phyloP scores from a whole-genome alignment of 1,140 invertebrate species.

The Dryas iulia region DNA sequence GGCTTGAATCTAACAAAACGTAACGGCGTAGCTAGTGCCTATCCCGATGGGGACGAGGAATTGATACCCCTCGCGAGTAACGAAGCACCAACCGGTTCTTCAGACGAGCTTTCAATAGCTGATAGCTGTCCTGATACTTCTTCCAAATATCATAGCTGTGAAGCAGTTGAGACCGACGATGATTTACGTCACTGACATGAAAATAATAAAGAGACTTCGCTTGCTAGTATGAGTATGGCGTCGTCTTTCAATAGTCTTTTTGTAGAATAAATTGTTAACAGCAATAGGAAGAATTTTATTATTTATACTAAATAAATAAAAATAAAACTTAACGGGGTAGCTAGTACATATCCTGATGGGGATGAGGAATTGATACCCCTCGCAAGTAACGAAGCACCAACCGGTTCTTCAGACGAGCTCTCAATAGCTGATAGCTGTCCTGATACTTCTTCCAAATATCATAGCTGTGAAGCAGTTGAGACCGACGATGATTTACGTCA shows the following conservation, averaged over 20 bases:
- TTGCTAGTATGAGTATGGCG: not conserved
- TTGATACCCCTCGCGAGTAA: slow-evolving; percentile 66
- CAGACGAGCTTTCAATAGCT: slow-evolving; percentile 83
- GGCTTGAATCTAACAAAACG: slow-evolving; percentile 37
- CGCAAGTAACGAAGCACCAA: slow-evolving; percentile 67
- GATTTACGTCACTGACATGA: slow-evolving; percentile 72
- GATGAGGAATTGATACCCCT: slow-evolving; percentile 68
- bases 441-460: slow-evolving; percentile 87
- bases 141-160: slow-evolving; percentile 87
- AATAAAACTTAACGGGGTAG: slow-evolving; percentile 50
- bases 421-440: slow-evolving; percentile 85
- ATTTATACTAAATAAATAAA: too few relatives aligned
- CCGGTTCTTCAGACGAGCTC: slow-evolving; percentile 84
- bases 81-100: slow-evolving; percentile 80
- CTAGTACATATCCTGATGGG: slow-evolving; percentile 45
- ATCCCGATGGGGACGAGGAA: slow-evolving; percentile 58
- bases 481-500: slow-evolving; percentile 80
- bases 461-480: slow-evolving; percentile 86
- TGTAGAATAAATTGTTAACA: too few relatives aligned
- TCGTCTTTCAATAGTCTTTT: not conserved
- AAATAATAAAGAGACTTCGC: not conserved
- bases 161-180: slow-evolving; percentile 84
- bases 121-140: slow-evolving; percentile 87
- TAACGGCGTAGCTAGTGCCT: slow-evolving; percentile 48
- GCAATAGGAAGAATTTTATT: too few relatives aligned